Evolutionary conservation across 92 coral and sea anemone genomes (phyloP), one percentile per base, ranked within the genome.

Genomic region (Virgularia gustaviana): DNA sequence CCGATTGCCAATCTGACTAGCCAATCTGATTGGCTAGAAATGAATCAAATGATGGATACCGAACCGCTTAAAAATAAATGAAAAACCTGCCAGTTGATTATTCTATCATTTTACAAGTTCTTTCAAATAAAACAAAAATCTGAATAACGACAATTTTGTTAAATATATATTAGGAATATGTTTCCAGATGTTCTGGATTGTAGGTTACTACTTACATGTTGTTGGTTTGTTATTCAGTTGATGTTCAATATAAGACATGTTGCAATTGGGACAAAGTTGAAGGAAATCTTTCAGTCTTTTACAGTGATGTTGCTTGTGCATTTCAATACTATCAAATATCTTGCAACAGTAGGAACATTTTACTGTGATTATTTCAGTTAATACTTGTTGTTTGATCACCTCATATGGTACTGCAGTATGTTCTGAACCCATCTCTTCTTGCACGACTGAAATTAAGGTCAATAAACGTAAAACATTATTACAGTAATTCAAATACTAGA

Each of bases 291-390:
- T 68, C 35, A 44, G 44, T 68, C 34, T 68, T 27, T 47, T 35
- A 68, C 75, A 68, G 16, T 30, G 41, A 31, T 68, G 75, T 49
- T 49, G 43, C 16, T 68, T 27, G 36, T 68, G 75, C 34, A n/a
- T 33, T 34, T 49, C 41, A 49, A 68, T 32, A 11, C 60, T 39
- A 1, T 68, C 7, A 27, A 68, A 68, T n/a, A 49, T 30, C 54
- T 68, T 47, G 35, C 45, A 12, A 33, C 75, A 68, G 30, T 49
- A 68, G 36, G 41, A 34, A 49, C 75, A 68, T 28, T 31, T 68
- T 29, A 68, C 51, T 24, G 25, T 68, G 9, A 28, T 49, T 28
- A 22, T 32, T 34, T 49, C 43, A n/a, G n/a, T n/a, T 31, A 61
- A 68, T 8, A 31, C 35, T 16, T 31, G 32, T 16, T 51, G 60